These are phyloP conservation scores for Gymnosoma rotundatum DNA, from an alignment of 2,888 invertebrate genomes.

Conservation along the genomic window DNA sequence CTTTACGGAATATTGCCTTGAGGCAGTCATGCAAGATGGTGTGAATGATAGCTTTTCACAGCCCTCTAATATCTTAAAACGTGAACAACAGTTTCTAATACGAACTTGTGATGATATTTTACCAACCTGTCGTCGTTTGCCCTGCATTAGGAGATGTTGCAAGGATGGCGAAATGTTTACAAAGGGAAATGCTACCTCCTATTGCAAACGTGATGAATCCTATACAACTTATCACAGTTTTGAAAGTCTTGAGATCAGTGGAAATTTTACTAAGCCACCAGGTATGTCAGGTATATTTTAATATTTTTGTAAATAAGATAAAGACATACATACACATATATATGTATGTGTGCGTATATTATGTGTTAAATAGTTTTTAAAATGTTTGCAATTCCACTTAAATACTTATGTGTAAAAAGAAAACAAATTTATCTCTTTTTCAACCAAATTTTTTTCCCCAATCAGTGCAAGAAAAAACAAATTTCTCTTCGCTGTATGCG, in stretches of 20 bases:
- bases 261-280: slow-evolving; percentile 76
- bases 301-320: too few species aligned
- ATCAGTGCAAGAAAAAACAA: slow-evolving; percentile 24
- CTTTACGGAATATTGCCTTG: slow-evolving; percentile 77
- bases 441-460: slow-evolving; percentile 34
- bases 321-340: neutral
- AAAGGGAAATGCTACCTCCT: slow-evolving; percentile 75
- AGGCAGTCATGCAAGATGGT: slow-evolving; percentile 73
- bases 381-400: neutral
- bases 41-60: neutral
- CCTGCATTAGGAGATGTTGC: slow-evolving; percentile 80
- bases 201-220: slow-evolving; percentile 75
- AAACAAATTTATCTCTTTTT: slow-evolving; percentile 20
- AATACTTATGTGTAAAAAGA: slow-evolving; percentile 10
- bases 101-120: slow-evolving; percentile 74
- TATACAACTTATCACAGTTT: slow-evolving; percentile 76
- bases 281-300: slow-evolving; percentile 71
- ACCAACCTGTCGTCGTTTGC: slow-evolving; percentile 75
- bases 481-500: neutral
- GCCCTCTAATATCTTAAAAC: neutral
- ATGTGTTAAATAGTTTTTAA: too few species aligned
- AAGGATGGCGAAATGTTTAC: slow-evolving; percentile 77
- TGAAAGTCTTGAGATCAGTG: slow-evolving; percentile 75
- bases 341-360: neutral
- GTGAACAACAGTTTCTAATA: slow-evolving; percentile 71